Conservation (phyloP, 2,797 vertebrate genomes). For the Synaphobranchus kaupii region DNA sequence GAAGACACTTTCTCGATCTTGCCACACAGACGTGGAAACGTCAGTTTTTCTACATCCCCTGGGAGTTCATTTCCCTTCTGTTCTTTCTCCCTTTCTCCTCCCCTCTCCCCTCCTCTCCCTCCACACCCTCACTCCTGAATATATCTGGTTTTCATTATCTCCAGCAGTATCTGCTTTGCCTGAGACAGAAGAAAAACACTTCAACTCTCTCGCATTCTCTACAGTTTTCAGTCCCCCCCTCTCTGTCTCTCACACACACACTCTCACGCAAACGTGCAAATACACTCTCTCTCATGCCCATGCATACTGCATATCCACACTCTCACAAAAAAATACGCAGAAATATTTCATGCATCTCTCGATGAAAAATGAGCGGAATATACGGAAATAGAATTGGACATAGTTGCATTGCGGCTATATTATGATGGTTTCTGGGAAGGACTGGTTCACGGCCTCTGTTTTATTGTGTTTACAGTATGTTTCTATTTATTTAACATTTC, state of each 20-base stretch:
- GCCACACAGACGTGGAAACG: conserved; percentile 32
- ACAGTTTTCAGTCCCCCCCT: conserved; percentile 40
- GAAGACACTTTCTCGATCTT: neutral
- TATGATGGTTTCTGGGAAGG: neutral
- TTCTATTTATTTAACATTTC: neutral
- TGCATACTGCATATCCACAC: neutral
- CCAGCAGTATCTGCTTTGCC: conserved; percentile 78
- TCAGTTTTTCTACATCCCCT: conserved; percentile 57
- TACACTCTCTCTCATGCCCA: neutral
- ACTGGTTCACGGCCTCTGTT: neutral
- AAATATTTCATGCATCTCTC: neutral
- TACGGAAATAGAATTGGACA: too few species aligned
- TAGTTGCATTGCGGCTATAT: neutral
- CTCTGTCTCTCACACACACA: neutral
- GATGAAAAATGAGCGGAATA: neutral
- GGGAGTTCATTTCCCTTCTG: conserved; percentile 48
- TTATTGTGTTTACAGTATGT: neutral
- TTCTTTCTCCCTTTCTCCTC: conserved; percentile 47
- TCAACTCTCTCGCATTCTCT: conserved; percentile 52
- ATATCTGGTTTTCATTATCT: conserved; percentile 83
- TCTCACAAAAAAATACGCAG: neutral
- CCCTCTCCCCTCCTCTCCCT: neutral
- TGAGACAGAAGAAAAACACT: conserved; percentile 78
- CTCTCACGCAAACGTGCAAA: neutral
- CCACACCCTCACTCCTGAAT: conserved; percentile 49